Percentiles rank a stretch among this genome's conserved stretches.
phyloP scores from a whole-genome alignment of 2,113 vertebrate genomes.

The Addax nasomaculatus region DNA sequence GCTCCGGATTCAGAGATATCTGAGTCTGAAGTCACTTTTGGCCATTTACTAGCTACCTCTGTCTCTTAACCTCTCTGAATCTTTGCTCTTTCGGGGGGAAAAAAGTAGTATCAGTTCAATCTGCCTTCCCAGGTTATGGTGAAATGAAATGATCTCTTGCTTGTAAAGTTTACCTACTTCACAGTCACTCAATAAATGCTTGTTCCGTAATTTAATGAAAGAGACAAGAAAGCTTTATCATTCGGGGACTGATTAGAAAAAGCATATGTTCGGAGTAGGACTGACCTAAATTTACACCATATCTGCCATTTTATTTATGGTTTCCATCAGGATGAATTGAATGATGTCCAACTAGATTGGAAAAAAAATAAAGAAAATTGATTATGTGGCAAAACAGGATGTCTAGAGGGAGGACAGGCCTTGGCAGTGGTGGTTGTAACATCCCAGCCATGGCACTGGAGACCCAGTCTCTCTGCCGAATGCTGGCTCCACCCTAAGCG shows the following conservation, averaged over 20 bases:
- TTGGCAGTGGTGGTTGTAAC: background rate
- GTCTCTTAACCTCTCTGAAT: background rate
- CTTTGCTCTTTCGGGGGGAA: background rate
- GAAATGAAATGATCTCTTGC: background rate
- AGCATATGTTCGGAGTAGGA: background rate
- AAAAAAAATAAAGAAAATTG: background rate
- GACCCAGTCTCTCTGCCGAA: background rate
- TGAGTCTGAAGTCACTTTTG: background rate
- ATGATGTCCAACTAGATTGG: background rate
- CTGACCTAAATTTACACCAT: background rate
- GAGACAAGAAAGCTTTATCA: background rate
- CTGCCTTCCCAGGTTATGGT: background rate
- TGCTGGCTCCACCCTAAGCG: background rate
- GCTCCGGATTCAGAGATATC: background rate
- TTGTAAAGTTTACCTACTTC: background rate
- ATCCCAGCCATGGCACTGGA: background rate
- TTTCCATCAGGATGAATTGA: background rate
- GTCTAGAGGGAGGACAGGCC: background rate
- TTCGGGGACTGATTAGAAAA: background rate
- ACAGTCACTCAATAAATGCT: background rate
- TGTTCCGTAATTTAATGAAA: background rate
- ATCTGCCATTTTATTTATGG: background rate
- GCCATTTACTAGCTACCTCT: background rate
- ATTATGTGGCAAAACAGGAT: background rate
- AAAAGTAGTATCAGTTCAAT: background rate